Evolutionary conservation across 2,888 invertebrate genomes (phyloP), one percentile per base, ranked within the genome.

Genomic region (Iphiclides podalirius): DNA sequence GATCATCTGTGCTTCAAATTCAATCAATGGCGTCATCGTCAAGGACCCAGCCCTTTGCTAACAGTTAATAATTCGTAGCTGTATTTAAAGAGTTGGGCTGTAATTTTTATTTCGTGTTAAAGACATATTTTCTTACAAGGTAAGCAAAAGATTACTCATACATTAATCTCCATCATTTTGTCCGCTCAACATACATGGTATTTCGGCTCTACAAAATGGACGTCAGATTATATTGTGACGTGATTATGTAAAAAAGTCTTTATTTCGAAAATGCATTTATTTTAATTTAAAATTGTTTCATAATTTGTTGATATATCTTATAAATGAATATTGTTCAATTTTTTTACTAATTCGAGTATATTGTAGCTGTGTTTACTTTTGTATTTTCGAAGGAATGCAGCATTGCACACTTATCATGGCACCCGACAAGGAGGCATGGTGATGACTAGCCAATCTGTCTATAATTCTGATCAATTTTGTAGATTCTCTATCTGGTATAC

Each of bases 21-120:
- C 42, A 70, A 72, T 78, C 70, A 80, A 80, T 81, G 82, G 84
- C 83, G 84, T 82, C 81, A 79, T 76, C 79, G 75, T 77, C 74
- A 78, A 78, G 72, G 75, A 75, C 74, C 77, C 75, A 81, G 59
- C 77, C 75, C 75, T 74, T 66, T 70, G 67, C 69, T 66, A 72
- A 67, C 63, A 67, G 63, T 69, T 75, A 74, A 61, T 71, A 67
- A 69, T 70, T 72, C 70, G 54, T 61, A 62, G 37, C 39, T 54
- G 47, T 55, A 42, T 58, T 54, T 52, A 39, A 40, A 39, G 48
- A 48, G 44, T 47, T 50, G 16, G 20, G 47, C 36, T 57, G 53
- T 53, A 56, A 50, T 59, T 61, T 53, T 60, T 47, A 47, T 53
- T 58, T 61, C 59, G 49, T 38, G 61, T 61, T 61, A 63, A 54